A percentile compares a stretch with the other conserved stretches of the same genome.
phyloP scores from a whole-genome alignment of 2,888 invertebrate species.

The Apodemia mormo region DNA sequence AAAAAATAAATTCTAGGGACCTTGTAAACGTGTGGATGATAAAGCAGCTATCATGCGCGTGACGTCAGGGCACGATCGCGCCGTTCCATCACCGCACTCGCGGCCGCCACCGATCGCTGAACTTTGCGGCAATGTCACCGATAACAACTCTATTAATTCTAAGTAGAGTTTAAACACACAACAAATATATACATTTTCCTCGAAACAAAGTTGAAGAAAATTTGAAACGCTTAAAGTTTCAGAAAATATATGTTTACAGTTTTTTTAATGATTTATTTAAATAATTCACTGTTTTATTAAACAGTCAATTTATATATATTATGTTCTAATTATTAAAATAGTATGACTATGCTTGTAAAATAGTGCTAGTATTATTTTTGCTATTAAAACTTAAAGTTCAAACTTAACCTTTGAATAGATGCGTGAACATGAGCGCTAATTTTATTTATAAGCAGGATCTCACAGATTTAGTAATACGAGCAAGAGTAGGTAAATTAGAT shows the following conservation, averaged over 20 bases:
- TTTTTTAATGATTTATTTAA: too few species aligned
- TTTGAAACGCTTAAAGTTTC: not conserved
- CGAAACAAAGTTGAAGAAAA: not conserved
- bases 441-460: too few species aligned
- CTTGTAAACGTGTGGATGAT: slow-evolving; percentile 30
- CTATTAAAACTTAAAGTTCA: too few species aligned
- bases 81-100: slow-evolving; percentile 38
- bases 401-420: too few species aligned
- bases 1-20: slow-evolving; percentile 18
- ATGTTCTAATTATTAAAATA: too few species aligned
- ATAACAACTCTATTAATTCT: slow-evolving; percentile 62
- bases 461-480: too few species aligned
- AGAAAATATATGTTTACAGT: not conserved
- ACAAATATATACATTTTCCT: slow-evolving; percentile 5
- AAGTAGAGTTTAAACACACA: slow-evolving; percentile 40
- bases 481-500: too few species aligned
- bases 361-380: too few species aligned
- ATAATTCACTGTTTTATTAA: too few species aligned
- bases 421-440: too few species aligned
- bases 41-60: slow-evolving; percentile 61
- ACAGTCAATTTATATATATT: too few species aligned
- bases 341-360: too few species aligned
- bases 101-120: slow-evolving; percentile 51
- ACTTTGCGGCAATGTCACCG: slow-evolving; percentile 68
- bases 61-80: slow-evolving; percentile 63